Base-by-base conservation (phyloP, 2,113 vertebrate species). In the Nannospalax galili region DNA sequence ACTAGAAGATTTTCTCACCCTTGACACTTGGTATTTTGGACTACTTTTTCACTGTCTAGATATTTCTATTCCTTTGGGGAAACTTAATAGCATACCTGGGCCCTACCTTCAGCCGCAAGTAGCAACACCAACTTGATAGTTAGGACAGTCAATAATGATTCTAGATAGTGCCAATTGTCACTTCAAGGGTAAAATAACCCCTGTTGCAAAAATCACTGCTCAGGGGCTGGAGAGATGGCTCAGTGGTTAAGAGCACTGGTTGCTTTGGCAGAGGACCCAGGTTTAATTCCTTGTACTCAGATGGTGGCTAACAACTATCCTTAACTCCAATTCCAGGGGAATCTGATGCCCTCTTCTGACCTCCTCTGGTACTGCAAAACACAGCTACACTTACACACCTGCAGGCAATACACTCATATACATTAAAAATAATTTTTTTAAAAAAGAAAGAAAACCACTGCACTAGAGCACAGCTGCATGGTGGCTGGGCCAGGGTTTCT, bases 401-500 rank as follows among this genome's bases (percentile, higher is more conserved):
- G n/a, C n/a, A n/a, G n/a, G n/a, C n/a, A n/a, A n/a, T n/a, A n/a
- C n/a, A n/a, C n/a, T n/a, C n/a, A n/a, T n/a, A n/a, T n/a, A n/a
- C n/a, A n/a, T n/a, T n/a, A n/a, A n/a, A n/a, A n/a, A n/a, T n/a
- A n/a, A n/a, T n/a, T n/a, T n/a, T n/a, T n/a, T n/a, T n/a, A n/a
- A n/a, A n/a, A n/a, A n/a, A n/a, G n/a, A n/a, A n/a, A 81, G 40
- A 79, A 67, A 74, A 85, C 70, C 40, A 37, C 15, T 82, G 40
- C 19, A 8, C 30, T 45, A 48, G 16, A 62, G 42, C 20, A 65
- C 4, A 86, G 16, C 45, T 24, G 2, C 14, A 4, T 30, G 42
- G 56, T 42, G 35, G 20, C 7, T 60, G 16, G 5, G 10, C 17
- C 42, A 14, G 1, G 52, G 37, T 6, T 10, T 0, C 2, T 17